Base-by-base conservation (phyloP, 1,140 invertebrate genomes). In the Coelopa frigida region DNA sequence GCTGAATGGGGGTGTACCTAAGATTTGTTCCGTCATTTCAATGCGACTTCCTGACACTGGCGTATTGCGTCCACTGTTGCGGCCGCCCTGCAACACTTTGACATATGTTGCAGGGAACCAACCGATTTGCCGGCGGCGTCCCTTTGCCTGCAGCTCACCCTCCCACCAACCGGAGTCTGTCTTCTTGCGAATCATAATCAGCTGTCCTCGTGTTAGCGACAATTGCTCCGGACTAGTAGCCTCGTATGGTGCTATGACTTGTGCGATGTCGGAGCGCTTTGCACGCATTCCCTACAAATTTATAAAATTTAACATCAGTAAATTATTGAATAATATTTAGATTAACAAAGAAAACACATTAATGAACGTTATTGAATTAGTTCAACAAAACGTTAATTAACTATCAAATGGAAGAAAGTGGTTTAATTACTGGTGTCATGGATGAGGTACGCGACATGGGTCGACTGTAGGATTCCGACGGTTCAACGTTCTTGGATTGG, bases 71-170 rank as follows among this genome's bases (percentile, higher is more conserved):
- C 84, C 84, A 32, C 84, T 86, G 21, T 77, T 75, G 35, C 78
- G 71, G 2, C 80, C 80, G 18, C 75, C 80, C 40, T 78, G 77
- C 27, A 87, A 60, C 39, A 89, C 78, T 75, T 96, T 97, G 0
- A 98, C 94, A 67, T 97, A 98, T 37, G 89, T 91, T 17, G 94
- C 94, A 7, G 94, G 94, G 70, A 98, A 98, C 94, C 94, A 98
- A 4, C 94, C 94, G 44, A 95, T 83, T 73, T 95, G 90, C 41
- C 89, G 76, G 62, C 93, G 93, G 54, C 92, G 84, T n/a, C 94
- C 94, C 70, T 94, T 91, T 11, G 89, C 91, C 74, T 97, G 93
- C 20, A 98, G 72, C 73, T 99, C 96, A 36, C 96, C 96, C 78
- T 99, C 95, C 96, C 96, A 99, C 95, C 95, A 98, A 17, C 94